Percentiles rank a stretch among this genome's conserved stretches.
These are phyloP conservation scores for Notoglanidium macrostoma DNA, from an alignment of 2,797 vertebrate species.

Conservation along the genomic window DNA sequence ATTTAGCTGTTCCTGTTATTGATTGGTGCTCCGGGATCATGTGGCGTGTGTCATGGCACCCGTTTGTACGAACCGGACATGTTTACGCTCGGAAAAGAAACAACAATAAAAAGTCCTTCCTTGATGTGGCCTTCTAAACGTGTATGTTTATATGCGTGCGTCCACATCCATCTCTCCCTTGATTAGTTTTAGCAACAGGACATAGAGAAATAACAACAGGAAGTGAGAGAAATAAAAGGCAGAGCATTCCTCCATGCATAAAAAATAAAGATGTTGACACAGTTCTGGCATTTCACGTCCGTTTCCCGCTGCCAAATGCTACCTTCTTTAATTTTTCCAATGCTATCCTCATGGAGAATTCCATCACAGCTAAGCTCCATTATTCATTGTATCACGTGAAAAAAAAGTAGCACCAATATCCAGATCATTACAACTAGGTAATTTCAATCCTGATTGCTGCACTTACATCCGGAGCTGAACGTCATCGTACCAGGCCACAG, in stretches of 20 bases:
- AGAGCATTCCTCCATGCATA: neutral
- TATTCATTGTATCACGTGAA: neutral
- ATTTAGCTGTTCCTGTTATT: conserved; percentile 35
- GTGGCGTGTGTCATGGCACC: conserved; percentile 62
- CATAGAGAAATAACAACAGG: neutral
- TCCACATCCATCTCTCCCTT: conserved; percentile 44
- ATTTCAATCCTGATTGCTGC: neutral
- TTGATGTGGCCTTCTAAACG: conserved; percentile 63
- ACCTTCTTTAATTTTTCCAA: neutral
- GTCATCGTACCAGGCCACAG: neutral
- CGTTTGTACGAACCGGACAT: conserved; percentile 51
- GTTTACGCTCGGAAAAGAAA: conserved; percentile 65
- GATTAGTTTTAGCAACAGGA: conserved; percentile 31
- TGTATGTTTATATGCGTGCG: conserved; percentile 26
- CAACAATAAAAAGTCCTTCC: conserved; percentile 63
- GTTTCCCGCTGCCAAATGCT: neutral
- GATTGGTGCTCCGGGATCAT: conserved; percentile 46
- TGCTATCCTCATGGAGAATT: neutral
- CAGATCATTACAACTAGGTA: neutral
- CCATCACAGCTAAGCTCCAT: neutral
- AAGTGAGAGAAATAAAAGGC: neutral
- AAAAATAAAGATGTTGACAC: neutral
- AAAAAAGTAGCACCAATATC: neutral
- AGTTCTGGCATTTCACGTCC: too few relatives aligned
- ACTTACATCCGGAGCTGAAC: neutral